phyloP scores from a whole-genome alignment of 2,113 vertebrate species.

The Plestiodon gilberti region DNA sequence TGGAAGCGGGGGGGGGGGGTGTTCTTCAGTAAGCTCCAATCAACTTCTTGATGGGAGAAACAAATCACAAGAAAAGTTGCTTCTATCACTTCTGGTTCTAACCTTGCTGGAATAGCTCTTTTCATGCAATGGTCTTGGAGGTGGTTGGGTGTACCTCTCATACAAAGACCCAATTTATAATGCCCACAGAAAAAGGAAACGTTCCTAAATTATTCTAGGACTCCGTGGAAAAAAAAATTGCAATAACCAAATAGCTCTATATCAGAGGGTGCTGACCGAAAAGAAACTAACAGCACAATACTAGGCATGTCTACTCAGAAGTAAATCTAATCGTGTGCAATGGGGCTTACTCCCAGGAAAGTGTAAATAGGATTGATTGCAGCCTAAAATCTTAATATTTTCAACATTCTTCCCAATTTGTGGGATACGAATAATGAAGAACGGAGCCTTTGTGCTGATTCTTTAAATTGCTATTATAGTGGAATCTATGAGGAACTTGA shows the following conservation, averaged over 20 bases:
- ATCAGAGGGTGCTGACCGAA: neutral
- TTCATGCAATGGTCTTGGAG: neutral
- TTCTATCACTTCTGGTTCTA: neutral
- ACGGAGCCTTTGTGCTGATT: neutral
- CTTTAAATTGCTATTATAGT: neutral
- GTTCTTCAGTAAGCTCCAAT: too few species aligned
- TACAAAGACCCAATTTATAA: too few species aligned
- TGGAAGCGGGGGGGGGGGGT: neutral
- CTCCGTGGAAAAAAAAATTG: neutral
- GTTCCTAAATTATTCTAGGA: neutral
- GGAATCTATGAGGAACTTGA: neutral
- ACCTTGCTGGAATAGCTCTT: neutral
- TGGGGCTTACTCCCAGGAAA: too few species aligned
- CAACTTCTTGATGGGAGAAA: neutral
- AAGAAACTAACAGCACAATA: too few species aligned
- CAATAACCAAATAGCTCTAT: neutral
- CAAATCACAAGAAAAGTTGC: neutral
- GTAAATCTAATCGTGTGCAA: too few species aligned
- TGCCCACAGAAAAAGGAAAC: accelerated
- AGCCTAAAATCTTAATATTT: too few species aligned
- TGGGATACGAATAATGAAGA: neutral
- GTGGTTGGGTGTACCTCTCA: neutral
- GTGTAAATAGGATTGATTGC: too few species aligned
- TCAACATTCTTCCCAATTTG: neutral
- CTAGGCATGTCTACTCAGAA: too few species aligned